Evolutionary conservation across 1,140 invertebrate species (phyloP).

Genomic region (Antheraea mylitta): DNA sequence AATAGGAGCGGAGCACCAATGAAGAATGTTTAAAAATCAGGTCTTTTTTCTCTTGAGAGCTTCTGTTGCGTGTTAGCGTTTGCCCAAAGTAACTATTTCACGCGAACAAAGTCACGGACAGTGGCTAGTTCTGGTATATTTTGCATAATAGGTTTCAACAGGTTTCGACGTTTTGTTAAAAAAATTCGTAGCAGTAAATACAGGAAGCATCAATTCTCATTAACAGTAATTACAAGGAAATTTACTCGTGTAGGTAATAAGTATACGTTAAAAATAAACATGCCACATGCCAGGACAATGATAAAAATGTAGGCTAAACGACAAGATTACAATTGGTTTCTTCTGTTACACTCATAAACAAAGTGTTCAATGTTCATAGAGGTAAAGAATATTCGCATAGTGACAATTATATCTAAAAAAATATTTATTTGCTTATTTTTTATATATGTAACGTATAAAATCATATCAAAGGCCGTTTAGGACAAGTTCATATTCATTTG

Average conservation of each 20-base stretch:
- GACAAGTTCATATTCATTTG: neutral
- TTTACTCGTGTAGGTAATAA: neutral
- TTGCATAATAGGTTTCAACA: no score
- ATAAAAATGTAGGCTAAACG: neutral
- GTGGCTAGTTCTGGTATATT: no score
- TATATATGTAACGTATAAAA: neutral
- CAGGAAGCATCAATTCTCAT: neutral
- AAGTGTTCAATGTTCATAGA: neutral
- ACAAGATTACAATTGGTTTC: neutral
- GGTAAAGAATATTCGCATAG: slow-evolving; percentile 1
- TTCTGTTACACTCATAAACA: neutral
- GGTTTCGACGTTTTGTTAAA: no score
- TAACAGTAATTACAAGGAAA: neutral
- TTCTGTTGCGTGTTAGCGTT: no score
- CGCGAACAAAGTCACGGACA: no score
- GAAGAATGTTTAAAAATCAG: no score
- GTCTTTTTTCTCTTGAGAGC: no score
- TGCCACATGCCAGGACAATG: neutral
- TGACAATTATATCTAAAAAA: neutral
- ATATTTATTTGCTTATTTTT: neutral
- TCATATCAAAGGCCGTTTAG: neutral
- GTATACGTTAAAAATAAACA: no score
- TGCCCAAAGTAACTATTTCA: no score
- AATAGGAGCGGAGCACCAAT: no score
- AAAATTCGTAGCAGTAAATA: neutral